Base-by-base conservation (phyloP, 2,113 vertebrate species). In the Prunella himalayana region DNA sequence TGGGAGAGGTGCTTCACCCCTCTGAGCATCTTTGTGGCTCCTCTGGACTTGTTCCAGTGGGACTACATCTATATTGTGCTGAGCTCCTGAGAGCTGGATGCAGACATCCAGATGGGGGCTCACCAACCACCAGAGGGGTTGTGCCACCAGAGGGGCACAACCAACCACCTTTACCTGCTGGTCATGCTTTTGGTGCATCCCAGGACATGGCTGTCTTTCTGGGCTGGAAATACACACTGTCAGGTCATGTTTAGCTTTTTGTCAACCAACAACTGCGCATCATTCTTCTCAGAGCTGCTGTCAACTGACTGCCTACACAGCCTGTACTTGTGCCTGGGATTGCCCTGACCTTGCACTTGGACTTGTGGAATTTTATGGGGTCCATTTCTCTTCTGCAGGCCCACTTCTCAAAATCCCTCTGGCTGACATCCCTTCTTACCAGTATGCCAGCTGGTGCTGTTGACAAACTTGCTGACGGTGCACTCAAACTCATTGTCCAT, bases 391-490 rank as follows among this genome's bases (percentile, higher is more conserved):
- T 71, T 59, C 57, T 57, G 39, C 28, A 65, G 14, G 20, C 28
- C 24, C 20, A 18, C 16, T 53, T 50, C 65, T 64, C 27, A 25
- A 65, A 56, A 47, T 42, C 35, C 27, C 11, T 71, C 23, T 51
- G 50, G 16, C 30, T 25, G 28, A 25, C 17, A 51, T n/a, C 8
- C 8, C 14, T 51, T 65, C 59, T 23, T 64, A 51, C 24, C 33
- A 65, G 3, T 3, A 0, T 25, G 12, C 15, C 24, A n/a, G 47
- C 20, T 44, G 81, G 30, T 44, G 33, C 3, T 2, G 1, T 4
- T 27, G 50, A 24, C 44, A 72, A 53, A 79, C 21, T 35, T 41
- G 66, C n/a, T 31, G 10, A 80, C 25, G 5, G 25, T 20, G 39
- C 12, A 30, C 28, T 47, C 14, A 15, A 72, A 72, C 16, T n/a